Conservation (phyloP, 2,113 vertebrate species). For the Bos taurus region ARS-UCD2.0 NC_037356.1:30281501-30282000, state of each 20-base stretch:
- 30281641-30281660: not conserved
- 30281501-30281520: not conserved
- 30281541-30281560: not conserved
- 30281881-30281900: not conserved
- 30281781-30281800: fast-evolving
- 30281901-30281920: not conserved
- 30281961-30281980: not conserved
- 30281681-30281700: not conserved
- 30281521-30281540: not conserved
- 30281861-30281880: not conserved
- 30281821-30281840: not conserved
- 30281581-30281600: not conserved
- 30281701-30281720: not conserved
- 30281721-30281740: not conserved
- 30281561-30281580: too few relatives aligned
- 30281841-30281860: not conserved
- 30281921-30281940: not conserved
- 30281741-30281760: not conserved
- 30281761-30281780: not conserved
- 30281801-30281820: not conserved
- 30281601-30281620: not conserved
- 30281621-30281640: not conserved
- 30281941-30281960: not conserved
- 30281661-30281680: not conserved
- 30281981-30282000: not conserved